Evolutionary conservation across 2,888 invertebrate genomes (phyloP).

Genomic region (Sinelater perroti): DNA sequence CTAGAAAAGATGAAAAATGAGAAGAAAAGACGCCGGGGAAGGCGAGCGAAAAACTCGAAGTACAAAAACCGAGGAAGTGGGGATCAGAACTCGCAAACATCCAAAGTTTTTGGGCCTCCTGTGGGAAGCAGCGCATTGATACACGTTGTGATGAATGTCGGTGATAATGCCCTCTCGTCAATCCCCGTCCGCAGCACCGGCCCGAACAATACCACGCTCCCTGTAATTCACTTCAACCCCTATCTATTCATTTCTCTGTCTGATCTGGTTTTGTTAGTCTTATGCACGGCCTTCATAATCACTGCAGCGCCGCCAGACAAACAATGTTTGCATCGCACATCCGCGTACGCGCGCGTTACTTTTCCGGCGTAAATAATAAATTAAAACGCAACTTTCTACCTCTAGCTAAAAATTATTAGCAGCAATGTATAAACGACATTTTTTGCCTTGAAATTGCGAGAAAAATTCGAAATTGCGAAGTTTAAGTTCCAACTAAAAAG

Average conservation of each 20-base stretch:
- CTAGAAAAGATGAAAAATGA: slow-evolving; percentile 62
- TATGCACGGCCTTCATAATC: slow-evolving; percentile 52
- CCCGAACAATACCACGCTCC: slow-evolving; percentile 65
- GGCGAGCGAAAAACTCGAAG: slow-evolving; percentile 55
- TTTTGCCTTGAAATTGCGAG: no score
- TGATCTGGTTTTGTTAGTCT: slow-evolving; percentile 50
- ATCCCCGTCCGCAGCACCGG: slow-evolving; percentile 64
- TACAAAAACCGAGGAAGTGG: slow-evolving; percentile 53
- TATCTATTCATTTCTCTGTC: slow-evolving; percentile 57
- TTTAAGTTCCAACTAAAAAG: no score
- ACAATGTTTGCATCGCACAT: not conserved
- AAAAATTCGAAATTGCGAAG: no score
- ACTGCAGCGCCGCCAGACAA: slow-evolving; percentile 48
- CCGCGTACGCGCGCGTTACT: no score
- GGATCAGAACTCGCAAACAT: slow-evolving; percentile 57
- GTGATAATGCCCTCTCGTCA: slow-evolving; percentile 66
- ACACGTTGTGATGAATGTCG: slow-evolving; percentile 63
- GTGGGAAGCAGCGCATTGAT: slow-evolving; percentile 62
- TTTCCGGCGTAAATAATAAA: no score
- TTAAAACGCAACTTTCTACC: no score
- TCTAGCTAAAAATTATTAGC: no score
- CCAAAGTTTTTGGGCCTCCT: slow-evolving; percentile 60
- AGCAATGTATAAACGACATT: no score
- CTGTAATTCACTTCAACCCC: slow-evolving; percentile 60
- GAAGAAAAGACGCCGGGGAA: slow-evolving; percentile 53